phyloP scores from a whole-genome alignment of 2,888 invertebrate species.

The Synergus laeviventris region DNA sequence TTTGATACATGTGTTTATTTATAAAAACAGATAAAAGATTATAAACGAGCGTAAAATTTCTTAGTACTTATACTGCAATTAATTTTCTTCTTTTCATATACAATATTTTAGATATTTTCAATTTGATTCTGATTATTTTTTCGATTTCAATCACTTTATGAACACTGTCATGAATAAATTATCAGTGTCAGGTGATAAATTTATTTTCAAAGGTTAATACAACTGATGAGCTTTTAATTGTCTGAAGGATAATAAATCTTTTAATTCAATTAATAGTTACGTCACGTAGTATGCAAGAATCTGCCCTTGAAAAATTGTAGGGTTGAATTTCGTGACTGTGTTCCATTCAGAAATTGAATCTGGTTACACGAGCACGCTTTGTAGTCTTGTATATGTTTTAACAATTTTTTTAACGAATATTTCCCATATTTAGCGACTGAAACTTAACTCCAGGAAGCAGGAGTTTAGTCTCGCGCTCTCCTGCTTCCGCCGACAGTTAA shows the following conservation, averaged over 20 bases:
- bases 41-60: too few relatives aligned
- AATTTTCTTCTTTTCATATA: too few relatives aligned
- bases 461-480: conserved; percentile 52
- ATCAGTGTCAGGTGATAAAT: neutral
- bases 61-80: too few relatives aligned
- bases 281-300: neutral
- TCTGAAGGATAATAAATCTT: neutral
- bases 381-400: neutral
- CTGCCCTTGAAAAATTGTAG: conserved; percentile 13
- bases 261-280: neutral
- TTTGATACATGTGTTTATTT: too few relatives aligned
- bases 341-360: conserved; percentile 24
- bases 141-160: too few relatives aligned
- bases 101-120: too few relatives aligned
- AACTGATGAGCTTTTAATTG: neutral
- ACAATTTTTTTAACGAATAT: neutral
- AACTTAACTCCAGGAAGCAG: conserved; percentile 60
- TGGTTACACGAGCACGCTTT: neutral
- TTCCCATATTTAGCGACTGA: conserved; percentile 51
- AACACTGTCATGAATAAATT: too few relatives aligned
- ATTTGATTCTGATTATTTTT: too few relatives aligned
- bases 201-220: neutral
- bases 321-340: conserved; percentile 3
- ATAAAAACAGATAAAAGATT: too few relatives aligned
- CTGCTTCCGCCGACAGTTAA: conserved; percentile 53